Base-by-base conservation (phyloP, 2,113 vertebrate genomes). In the Trogon melanurus region DNA sequence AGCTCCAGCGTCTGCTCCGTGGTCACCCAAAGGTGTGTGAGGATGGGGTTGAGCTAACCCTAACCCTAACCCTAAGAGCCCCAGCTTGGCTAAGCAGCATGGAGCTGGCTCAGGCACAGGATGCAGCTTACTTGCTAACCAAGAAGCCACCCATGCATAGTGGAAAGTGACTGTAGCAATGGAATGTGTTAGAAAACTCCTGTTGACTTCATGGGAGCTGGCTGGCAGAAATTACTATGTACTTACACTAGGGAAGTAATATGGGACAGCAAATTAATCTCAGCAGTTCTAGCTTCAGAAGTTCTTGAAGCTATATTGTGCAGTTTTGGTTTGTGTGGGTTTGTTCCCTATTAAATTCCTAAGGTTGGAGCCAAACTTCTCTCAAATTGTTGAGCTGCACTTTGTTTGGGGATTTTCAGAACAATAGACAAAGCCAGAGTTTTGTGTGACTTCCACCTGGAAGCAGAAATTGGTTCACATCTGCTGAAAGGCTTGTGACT, bases 241-340 rank as follows among this genome's bases (percentile, higher is more conserved):
- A 60, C 70, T 96, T 88, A 69, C 21, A 79, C 88, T 14, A 36
- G 72, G 80, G 41, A 93, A 90, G 69, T 82, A 79, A 94, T 80
- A 80, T 87, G 83, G 90, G 92, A 94, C 88, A 92, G 73, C 91
- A 91, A 96, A 96, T 96, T 96, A 91, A 92, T 94, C 80, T 95
- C 90, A 92, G 88, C 88, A 93, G 65, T 79, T 45, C 54, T 91
- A 89, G 76, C 93, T 93, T 93, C 79, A 79, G 89, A 90, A 50
- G 41, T 62, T 93, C 86, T 69, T 79, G 25, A 86, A 88, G 80
- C 27, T 87, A 34, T 87, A 94, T 72, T 85, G 78, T 62, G 78
- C 50, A 73, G 51, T 69, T 95, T 91, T 44, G 20, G 53, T 88
- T 90, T 90, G 83, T 73, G 38, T 51, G 50, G 70, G 57, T 93